Conservation (phyloP, 37 sponge, comb jelly and placozoan genomes). For the Crambe crambe region DNA sequence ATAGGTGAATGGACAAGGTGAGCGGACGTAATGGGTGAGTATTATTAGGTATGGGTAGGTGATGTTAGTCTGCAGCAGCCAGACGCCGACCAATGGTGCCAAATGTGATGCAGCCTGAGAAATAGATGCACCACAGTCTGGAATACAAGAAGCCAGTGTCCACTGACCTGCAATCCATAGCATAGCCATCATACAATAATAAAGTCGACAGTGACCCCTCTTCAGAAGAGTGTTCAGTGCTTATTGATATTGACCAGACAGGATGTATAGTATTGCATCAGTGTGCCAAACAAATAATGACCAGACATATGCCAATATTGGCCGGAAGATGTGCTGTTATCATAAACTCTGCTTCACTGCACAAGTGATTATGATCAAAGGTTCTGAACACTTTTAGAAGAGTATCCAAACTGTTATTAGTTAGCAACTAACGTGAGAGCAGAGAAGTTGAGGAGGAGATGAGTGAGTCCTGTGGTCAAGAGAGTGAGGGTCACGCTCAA, state of each 20-base stretch:
- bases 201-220: too few relatives aligned
- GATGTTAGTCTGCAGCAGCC: conserved; percentile 33
- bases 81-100: conserved; percentile 87
- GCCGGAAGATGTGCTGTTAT: not conserved
- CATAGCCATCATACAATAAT: too few relatives aligned
- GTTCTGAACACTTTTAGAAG: too few relatives aligned
- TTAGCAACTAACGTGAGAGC: conserved; percentile 15
- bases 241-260: too few relatives aligned
- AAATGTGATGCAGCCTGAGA: conserved; percentile 95
- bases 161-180: conserved; percentile 45
- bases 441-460: conserved; percentile 51
- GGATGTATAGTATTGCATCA: too few relatives aligned
- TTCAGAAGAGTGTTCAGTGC: too few relatives aligned
- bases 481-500: conserved; percentile 72
- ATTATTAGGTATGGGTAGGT: too few relatives aligned
- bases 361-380: too few relatives aligned
- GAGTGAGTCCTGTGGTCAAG: conserved; percentile 49
- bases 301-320: not conserved
- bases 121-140: conserved; percentile 84
- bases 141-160: conserved; percentile 74
- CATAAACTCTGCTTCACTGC: too few relatives aligned
- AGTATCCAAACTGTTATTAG: not conserved
- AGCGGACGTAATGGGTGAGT: too few relatives aligned
- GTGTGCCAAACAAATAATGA: too few relatives aligned
- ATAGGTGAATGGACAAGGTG: too few relatives aligned